Percentiles rank a stretch among this genome's conserved stretches.
Evolutionary conservation across 1,140 invertebrate genomes (phyloP).

Genomic region (Ceratina australensis): DNA sequence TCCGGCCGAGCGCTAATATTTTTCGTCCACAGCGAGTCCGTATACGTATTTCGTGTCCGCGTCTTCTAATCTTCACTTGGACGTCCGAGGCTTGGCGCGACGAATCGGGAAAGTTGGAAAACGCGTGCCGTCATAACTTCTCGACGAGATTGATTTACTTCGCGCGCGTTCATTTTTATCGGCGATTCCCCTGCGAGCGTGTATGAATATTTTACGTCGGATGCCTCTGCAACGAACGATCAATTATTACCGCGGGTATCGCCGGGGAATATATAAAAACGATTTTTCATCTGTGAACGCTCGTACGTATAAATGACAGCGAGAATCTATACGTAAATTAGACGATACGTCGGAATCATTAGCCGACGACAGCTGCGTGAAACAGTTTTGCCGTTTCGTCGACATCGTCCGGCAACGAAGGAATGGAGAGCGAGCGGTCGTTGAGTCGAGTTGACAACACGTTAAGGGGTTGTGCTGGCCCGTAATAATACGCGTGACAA

Average conservation of each 20-base stretch:
- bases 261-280: too few species aligned
- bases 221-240: too few species aligned
- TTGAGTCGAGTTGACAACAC: conserved; percentile 50
- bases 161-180: too few species aligned
- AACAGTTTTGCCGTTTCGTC: conserved; percentile 10
- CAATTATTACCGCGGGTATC: too few species aligned
- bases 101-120: neutral
- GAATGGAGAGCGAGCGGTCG: conserved; percentile 36
- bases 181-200: too few species aligned
- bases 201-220: too few species aligned
- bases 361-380: conserved; percentile 20
- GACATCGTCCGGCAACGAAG: conserved; percentile 65
- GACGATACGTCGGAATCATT: conserved; percentile 9
- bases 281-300: too few species aligned
- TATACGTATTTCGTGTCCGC: neutral
- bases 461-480: conserved; percentile 43
- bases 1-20: neutral
- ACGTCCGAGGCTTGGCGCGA: neutral
- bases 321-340: too few species aligned
- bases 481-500: conserved; percentile 73
- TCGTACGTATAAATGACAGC: too few species aligned
- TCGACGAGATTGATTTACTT: neutral
- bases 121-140: neutral
- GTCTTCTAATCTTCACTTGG: neutral
- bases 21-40: neutral